phyloP scores from a whole-genome alignment of 2,797 vertebrate species.

The Propithecus perrieri region DNA sequence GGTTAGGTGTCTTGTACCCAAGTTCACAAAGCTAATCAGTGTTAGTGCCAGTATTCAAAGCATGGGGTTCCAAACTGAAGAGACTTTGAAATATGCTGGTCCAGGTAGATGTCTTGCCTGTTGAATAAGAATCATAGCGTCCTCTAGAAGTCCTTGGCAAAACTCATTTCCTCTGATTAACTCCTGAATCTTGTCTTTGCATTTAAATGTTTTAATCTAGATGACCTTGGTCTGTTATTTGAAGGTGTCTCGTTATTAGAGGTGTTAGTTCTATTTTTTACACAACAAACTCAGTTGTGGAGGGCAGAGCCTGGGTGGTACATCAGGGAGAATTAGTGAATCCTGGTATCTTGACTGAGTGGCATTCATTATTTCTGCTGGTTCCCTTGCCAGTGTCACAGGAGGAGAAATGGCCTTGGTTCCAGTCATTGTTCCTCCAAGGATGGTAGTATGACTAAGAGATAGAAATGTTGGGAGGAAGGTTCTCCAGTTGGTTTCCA shows the following conservation, averaged over 20 bases:
- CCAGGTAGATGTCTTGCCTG: background rate
- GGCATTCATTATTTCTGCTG: background rate
- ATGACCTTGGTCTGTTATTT: background rate
- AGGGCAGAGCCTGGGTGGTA: background rate
- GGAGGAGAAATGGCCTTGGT: background rate
- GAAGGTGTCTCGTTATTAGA: background rate
- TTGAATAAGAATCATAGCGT: background rate
- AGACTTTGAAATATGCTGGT: constrained; percentile 38
- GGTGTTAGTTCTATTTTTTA: background rate
- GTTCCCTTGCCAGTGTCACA: background rate
- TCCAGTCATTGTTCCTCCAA: background rate
- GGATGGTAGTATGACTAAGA: background rate
- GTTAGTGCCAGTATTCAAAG: background rate
- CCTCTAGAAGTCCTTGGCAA: background rate
- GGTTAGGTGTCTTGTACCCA: background rate
- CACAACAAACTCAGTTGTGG: background rate
- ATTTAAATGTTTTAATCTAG: constrained; percentile 25
- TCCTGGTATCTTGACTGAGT: background rate
- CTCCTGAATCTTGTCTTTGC: constrained; percentile 23
- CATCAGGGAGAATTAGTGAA: background rate
- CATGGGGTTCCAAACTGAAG: background rate
- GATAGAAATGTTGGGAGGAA: background rate
- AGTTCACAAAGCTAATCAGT: background rate
- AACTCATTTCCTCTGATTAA: constrained; percentile 20
- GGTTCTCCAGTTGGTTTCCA: no score